phyloP scores from a whole-genome alignment of 2,888 invertebrate genomes.

The Conchocele bisecta region DNA sequence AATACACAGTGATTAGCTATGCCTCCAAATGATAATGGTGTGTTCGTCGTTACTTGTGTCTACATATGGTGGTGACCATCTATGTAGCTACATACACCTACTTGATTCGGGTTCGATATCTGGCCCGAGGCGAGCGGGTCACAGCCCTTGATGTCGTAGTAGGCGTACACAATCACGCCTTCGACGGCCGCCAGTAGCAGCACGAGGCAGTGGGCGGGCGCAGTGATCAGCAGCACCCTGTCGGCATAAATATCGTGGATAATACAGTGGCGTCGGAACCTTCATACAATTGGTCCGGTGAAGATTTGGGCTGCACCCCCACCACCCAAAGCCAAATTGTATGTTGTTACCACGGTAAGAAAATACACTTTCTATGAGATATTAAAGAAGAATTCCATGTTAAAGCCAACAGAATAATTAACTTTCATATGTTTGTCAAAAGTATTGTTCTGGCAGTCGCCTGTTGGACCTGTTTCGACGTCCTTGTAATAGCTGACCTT shows the following conservation, averaged over 20 bases:
- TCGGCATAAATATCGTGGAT: background rate
- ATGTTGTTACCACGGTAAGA: background rate
- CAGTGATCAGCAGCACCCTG: conserved; percentile 63
- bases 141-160: conserved; percentile 64
- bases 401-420: no score
- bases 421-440: no score
- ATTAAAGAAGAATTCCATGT: no score
- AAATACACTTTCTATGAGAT: background rate
- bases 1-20: no score
- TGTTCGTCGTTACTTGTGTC: no score
- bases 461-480: no score
- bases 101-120: conserved; percentile 72
- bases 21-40: no score
- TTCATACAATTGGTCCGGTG: background rate
- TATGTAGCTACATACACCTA: no score
- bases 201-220: conserved; percentile 61
- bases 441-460: no score
- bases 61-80: no score
- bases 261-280: background rate
- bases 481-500: no score
- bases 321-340: background rate
- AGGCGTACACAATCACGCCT: conserved; percentile 73
- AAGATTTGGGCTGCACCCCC: background rate
- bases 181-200: conserved; percentile 62
- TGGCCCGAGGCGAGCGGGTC: conserved; percentile 68